phyloP scores from a whole-genome alignment of 92 coral and sea anemone genomes.

The Porites lobata region DNA sequence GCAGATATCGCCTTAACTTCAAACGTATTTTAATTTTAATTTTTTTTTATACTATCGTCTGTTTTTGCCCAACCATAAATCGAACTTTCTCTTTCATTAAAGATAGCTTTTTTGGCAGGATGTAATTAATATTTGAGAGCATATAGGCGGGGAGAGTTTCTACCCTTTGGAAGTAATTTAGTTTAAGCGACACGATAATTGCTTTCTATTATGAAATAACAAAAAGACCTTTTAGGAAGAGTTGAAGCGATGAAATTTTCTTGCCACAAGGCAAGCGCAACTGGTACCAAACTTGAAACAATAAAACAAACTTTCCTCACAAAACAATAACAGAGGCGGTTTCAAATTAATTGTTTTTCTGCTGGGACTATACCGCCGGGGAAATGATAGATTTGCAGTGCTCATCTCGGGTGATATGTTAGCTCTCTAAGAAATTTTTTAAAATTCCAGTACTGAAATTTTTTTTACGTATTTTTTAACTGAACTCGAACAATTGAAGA shows the following conservation, averaged over 20 bases:
- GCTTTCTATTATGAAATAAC: constrained; percentile 31
- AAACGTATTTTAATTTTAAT: background rate
- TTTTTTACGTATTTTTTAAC: background rate
- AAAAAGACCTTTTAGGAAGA: constrained; percentile 3
- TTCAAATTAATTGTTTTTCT: background rate
- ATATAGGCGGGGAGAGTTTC: constrained; percentile 33
- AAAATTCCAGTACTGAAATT: background rate
- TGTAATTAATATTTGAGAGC: constrained; percentile 31
- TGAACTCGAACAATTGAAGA: background rate
- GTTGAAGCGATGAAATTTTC: background rate
- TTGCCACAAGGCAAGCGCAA: constrained; percentile 26
- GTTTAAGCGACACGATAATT: constrained; percentile 15
- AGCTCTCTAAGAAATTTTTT: too few species aligned
- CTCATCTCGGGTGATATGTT: background rate
- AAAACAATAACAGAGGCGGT: background rate
- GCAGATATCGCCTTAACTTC: background rate
- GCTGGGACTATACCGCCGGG: too few species aligned
- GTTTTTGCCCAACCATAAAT: background rate
- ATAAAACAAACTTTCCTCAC: constrained; percentile 26
- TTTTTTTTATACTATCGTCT: background rate
- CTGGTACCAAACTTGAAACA: constrained; percentile 47
- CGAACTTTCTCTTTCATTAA: background rate
- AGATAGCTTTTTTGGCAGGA: background rate
- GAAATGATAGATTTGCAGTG: background rate
- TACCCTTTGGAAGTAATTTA: constrained; percentile 9